Conservation (phyloP, 2,888 invertebrate genomes). For the Colostygia pectinataria region DNA sequence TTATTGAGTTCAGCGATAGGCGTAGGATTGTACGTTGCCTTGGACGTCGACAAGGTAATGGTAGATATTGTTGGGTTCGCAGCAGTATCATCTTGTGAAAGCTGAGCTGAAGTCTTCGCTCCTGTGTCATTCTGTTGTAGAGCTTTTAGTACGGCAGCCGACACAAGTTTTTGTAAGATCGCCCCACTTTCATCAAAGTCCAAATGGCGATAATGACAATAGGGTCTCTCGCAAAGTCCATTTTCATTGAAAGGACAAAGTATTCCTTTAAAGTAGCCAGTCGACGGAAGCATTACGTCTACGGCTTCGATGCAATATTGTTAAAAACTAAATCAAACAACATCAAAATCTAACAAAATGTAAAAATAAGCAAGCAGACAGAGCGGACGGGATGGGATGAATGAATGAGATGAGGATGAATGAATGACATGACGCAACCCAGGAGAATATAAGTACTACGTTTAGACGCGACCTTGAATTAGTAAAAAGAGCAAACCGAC, state of each 20-base stretch:
- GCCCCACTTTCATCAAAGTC: constrained; percentile 86
- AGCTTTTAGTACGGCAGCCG: constrained; percentile 85
- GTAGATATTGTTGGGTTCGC: constrained; percentile 39
- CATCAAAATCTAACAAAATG: constrained; percentile 24
- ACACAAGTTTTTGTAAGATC: constrained; percentile 82
- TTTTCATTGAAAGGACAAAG: constrained; percentile 93
- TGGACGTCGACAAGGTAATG: constrained; percentile 60
- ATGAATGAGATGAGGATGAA: too few relatives aligned
- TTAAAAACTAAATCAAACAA: constrained; percentile 30
- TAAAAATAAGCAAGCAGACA: not conserved
- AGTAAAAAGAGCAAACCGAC: too few relatives aligned
- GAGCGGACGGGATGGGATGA: not conserved
- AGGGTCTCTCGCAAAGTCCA: constrained; percentile 92
- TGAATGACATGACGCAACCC: too few relatives aligned
- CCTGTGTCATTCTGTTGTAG: constrained; percentile 73
- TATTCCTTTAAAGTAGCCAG: constrained; percentile 93
- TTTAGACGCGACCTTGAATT: too few relatives aligned
- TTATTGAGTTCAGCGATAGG: constrained; percentile 85
- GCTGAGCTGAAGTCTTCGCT: constrained; percentile 40
- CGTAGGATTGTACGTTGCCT: constrained; percentile 85
- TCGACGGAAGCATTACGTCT: constrained; percentile 92
- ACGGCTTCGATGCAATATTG: constrained; percentile 7
- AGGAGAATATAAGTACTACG: too few relatives aligned
- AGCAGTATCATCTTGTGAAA: constrained; percentile 22
- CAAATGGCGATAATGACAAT: constrained; percentile 95